These are phyloP conservation scores for Microctenopoma lineatum DNA, from an alignment of 2,797 vertebrate genomes.

Conservation along the genomic window DNA sequence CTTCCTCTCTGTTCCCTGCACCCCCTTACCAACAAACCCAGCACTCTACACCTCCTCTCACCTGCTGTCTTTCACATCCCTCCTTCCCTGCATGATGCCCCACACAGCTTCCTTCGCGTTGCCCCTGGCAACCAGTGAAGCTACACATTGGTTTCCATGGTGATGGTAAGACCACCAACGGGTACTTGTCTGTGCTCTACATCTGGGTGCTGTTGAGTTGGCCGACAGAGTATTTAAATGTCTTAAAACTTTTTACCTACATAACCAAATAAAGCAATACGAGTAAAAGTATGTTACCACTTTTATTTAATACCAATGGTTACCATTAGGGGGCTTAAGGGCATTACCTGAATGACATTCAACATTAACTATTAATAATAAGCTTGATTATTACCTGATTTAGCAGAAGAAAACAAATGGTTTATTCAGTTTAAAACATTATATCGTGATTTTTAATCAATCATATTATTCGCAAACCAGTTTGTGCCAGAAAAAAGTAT, in stretches of 20 bases:
- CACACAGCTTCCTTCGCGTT: conserved; percentile 60
- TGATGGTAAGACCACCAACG: conserved; percentile 45
- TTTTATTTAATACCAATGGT: neutral
- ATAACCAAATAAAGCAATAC: no score
- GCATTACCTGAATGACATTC: neutral
- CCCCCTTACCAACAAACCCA: conserved; percentile 21
- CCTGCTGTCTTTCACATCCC: conserved; percentile 52
- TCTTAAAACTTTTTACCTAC: neutral
- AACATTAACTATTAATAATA: no score
- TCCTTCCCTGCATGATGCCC: conserved; percentile 16
- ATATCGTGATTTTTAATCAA: no score
- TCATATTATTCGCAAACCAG: no score
- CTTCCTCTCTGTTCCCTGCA: conserved; percentile 1
- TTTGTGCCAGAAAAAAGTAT: neutral
- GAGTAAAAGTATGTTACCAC: neutral
- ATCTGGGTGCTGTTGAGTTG: conserved; percentile 50
- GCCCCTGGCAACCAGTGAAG: conserved; percentile 69
- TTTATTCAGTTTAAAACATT: neutral
- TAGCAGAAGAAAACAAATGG: neutral
- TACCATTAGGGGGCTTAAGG: no score
- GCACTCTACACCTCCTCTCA: conserved; percentile 43
- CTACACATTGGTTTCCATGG: conserved; percentile 78
- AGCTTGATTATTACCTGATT: neutral
- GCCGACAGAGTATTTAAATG: conserved; percentile 15
- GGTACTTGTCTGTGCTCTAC: conserved; percentile 52